A percentile compares a stretch with the other conserved stretches of the same genome.
Evolutionary conservation across 1,140 invertebrate species (phyloP).

Genomic region (Aphis gossypii): DNA sequence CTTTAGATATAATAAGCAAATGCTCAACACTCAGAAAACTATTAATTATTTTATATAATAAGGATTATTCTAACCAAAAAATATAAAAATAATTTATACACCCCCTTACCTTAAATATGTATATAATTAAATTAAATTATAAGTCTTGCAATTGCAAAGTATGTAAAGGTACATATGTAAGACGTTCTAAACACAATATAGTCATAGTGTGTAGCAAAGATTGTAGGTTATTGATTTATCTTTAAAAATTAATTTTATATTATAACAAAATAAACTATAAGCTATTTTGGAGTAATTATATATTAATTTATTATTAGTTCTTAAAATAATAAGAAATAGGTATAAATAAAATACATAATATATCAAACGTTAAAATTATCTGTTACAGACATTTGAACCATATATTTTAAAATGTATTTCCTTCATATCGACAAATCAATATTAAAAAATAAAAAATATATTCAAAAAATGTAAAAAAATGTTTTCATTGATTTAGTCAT

Average conservation of each 20-base stretch:
- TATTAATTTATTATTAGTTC: neutral
- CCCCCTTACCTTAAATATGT: neutral
- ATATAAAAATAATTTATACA: neutral
- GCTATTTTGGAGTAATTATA: neutral
- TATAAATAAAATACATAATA: neutral
- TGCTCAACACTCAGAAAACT: neutral
- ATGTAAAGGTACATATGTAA: neutral
- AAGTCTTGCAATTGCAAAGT: neutral
- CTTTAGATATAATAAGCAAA: neutral
- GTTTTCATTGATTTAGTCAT: slow-evolving; percentile 39
- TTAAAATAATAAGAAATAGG: neutral
- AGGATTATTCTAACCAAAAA: neutral
- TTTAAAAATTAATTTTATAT: neutral
- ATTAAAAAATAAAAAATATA: neutral
- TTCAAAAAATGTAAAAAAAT: slow-evolving; percentile 4
- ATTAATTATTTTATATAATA: neutral
- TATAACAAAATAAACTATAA: neutral
- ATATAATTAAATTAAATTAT: neutral
- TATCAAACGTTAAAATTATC: neutral
- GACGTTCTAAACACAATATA: neutral
- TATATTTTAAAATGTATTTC: neutral
- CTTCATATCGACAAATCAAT: neutral
- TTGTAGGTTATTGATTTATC: neutral
- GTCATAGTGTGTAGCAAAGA: neutral
- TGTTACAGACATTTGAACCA: neutral